phyloP scores from a whole-genome alignment of 2,888 invertebrate genomes.

The Lycaena phlaeas region DNA sequence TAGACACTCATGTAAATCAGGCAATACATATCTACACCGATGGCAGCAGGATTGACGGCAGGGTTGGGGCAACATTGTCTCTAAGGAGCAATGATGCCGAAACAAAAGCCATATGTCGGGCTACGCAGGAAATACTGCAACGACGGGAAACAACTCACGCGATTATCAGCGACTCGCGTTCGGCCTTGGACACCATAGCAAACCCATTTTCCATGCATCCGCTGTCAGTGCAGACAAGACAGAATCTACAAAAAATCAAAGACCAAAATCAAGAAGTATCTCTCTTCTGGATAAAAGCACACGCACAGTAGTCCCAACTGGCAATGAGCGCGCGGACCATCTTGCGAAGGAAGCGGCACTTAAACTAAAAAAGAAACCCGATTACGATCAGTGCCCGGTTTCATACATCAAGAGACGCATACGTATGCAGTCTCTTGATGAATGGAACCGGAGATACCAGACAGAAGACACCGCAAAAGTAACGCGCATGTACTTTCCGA shows the following conservation, averaged over 20 bases:
- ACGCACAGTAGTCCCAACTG: neutral
- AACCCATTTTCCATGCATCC: neutral
- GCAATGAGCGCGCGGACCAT: neutral
- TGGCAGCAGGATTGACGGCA: too few species aligned
- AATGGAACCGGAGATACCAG: too few species aligned
- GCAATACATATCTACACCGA: too few species aligned
- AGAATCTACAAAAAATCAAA: neutral
- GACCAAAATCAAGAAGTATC: neutral
- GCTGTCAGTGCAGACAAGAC: neutral
- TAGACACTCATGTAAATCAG: too few species aligned
- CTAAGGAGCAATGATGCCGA: too few species aligned
- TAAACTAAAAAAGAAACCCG: neutral
- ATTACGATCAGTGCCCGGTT: neutral
- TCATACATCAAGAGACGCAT: too few species aligned
- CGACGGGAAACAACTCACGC: neutral
- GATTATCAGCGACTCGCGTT: neutral
- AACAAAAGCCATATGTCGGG: neutral
- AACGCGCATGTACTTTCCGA: too few species aligned
- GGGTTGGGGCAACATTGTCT: too few species aligned
- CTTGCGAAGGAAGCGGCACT: neutral
- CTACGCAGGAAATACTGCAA: neutral
- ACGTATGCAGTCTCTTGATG: too few species aligned
- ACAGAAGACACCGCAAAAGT: too few species aligned
- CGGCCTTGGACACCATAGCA: neutral
- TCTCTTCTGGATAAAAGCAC: neutral